Base-by-base conservation (phyloP, 2,113 vertebrate genomes). In the Tachycineta bicolor region DNA sequence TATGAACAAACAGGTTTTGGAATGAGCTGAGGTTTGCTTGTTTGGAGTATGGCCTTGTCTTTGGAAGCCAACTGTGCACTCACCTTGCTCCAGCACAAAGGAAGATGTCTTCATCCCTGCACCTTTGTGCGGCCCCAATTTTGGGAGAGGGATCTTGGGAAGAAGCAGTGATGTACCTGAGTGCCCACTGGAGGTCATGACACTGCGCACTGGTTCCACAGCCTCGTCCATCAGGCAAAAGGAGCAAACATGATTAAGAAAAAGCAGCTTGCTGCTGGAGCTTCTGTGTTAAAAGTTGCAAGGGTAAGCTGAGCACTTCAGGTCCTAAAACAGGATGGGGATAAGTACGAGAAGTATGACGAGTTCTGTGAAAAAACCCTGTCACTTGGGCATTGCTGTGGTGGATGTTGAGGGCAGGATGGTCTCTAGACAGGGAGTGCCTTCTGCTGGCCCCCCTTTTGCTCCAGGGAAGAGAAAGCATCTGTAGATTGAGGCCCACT, bases 1-100 rank as follows among this genome's bases (percentile, higher is more conserved):
- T 83, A 33, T 0, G 0, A 55, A 43, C 29, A 50, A 71, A 33
- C 4, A 24, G 10, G 4, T 56, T 88, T 76, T 52, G 14, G 65
- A 50, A 88, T 23, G 22, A 92, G 5, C 14, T 44, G 58, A 69
- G 31, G 29, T 81, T 55, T 91, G 2, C 33, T 56, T 44, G 13
- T 46, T 64, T 47, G 28, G n/a, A 50, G 9, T 28, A 46, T 0
- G 0, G 29, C 1, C 1, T 49, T 76, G 25, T 41, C 0, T 0
- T 33, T 37, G 56, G 34, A 34, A 77, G 37, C 2, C 0, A 0
- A 34, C 29, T 11, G 6, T 41, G 37, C 3, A 3, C n/a, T 39
- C 3, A 1, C 26, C 16, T 71, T 79, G 39, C 34, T 81, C 41
- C 50, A 74, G 50, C n/a, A 83, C 22, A 62, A 50, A 77, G 52